These are phyloP conservation scores for Pterocles orientalis DNA, from an alignment of 2,113 vertebrate genomes.

Conservation along the genomic window DNA sequence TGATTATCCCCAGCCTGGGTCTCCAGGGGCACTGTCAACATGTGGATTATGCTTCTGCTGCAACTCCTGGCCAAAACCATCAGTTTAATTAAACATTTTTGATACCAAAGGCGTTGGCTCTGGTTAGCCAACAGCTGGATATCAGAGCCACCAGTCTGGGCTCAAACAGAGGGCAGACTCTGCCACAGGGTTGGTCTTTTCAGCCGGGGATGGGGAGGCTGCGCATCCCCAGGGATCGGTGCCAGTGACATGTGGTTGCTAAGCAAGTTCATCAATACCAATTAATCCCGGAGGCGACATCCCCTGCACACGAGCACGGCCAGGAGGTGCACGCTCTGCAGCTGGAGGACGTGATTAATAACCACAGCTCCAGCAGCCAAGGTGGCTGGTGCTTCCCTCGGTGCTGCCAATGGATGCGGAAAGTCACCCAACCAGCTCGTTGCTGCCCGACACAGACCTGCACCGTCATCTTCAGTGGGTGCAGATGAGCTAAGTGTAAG, in stretches of 20 bases:
- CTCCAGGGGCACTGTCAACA: background rate
- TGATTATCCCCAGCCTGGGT: background rate
- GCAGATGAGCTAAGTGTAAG: background rate
- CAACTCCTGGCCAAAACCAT: background rate
- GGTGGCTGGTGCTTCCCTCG: background rate
- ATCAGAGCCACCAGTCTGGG: background rate
- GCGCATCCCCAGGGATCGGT: background rate
- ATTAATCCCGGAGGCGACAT: background rate
- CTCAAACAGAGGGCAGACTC: background rate
- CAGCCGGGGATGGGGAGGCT: background rate
- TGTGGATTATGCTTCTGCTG: background rate
- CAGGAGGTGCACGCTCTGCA: background rate
- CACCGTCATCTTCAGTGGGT: background rate
- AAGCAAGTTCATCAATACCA: background rate
- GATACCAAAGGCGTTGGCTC: background rate
- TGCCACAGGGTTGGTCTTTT: background rate
- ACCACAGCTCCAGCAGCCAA: background rate
- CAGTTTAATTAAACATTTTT: background rate
- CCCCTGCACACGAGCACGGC: background rate
- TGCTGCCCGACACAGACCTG: background rate
- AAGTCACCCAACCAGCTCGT: background rate
- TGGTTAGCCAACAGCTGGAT: background rate
- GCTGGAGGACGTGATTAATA: background rate
- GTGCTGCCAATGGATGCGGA: rapidly evolving
- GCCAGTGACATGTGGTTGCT: background rate